Percentiles rank a stretch among this genome's conserved stretches.
Evolutionary conservation across 2,797 vertebrate genomes (phyloP).

Genomic region (Diplodus sargus): DNA sequence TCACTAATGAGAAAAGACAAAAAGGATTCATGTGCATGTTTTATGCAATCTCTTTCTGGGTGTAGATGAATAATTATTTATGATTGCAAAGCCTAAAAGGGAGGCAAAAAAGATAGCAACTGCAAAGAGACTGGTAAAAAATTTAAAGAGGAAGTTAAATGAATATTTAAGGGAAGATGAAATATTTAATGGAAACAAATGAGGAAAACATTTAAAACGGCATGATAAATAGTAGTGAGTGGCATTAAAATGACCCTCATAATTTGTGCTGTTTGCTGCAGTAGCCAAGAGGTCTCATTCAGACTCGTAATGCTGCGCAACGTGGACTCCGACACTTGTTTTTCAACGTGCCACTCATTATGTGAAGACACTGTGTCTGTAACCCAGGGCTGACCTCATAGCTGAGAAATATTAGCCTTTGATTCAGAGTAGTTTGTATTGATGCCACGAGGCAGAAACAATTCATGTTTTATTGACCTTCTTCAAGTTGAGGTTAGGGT

Average conservation of each 20-base stretch:
- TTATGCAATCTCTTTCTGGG: constrained; percentile 87
- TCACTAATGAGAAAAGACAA: constrained; percentile 89
- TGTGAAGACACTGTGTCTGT: constrained; percentile 67
- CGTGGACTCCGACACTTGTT: constrained; percentile 69
- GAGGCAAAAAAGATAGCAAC: constrained; percentile 79
- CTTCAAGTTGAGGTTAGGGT: constrained; percentile 64
- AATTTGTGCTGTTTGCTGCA: constrained; percentile 70
- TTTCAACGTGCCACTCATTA: constrained; percentile 75
- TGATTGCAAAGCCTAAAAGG: constrained; percentile 86
- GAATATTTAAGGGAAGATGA: constrained; percentile 88
- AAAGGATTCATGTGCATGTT: constrained; percentile 87
- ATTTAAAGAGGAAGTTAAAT: constrained; percentile 87
- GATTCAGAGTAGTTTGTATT: constrained; percentile 71
- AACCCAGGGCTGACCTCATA: constrained; percentile 71
- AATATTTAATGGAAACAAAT: constrained; percentile 90
- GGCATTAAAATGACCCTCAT: constrained; percentile 72
- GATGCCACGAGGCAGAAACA: constrained; percentile 74
- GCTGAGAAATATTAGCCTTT: constrained; percentile 81
- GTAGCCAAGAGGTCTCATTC: constrained; percentile 72
- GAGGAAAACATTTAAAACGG: constrained; percentile 88
- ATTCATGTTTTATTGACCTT: constrained; percentile 75
- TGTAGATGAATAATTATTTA: constrained; percentile 88
- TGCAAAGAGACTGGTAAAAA: constrained; percentile 85
- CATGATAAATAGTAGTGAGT: constrained; percentile 83
- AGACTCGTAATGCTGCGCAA: constrained; percentile 51